Evolutionary conservation across 2,113 vertebrate genomes (phyloP).

Genomic region (Microtus montanus): DNA sequence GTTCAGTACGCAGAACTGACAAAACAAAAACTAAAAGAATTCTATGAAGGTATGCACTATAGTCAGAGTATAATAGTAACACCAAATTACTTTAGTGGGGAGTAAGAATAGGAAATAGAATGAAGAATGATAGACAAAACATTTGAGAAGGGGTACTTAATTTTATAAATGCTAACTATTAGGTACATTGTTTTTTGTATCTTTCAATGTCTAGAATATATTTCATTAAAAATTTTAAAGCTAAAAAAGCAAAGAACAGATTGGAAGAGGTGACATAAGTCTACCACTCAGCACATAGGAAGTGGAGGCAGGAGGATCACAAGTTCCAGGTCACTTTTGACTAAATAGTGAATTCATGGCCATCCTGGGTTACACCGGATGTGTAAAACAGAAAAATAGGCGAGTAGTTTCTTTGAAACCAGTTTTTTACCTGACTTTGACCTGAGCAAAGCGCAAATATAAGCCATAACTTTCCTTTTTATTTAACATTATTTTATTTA

Average conservation of each 20-base stretch:
- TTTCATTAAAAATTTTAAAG: neutral
- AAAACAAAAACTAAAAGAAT: neutral
- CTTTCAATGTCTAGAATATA: neutral
- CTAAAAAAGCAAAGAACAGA: neutral
- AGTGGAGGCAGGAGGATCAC: neutral
- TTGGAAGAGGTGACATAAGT: neutral
- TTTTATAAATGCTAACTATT: neutral
- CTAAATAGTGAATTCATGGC: neutral
- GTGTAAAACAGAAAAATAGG: neutral
- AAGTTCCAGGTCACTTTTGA: neutral
- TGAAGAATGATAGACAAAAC: neutral
- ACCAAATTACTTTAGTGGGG: neutral
- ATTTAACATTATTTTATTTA: slow-evolving; percentile 30
- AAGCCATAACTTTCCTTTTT: slow-evolving; percentile 59
- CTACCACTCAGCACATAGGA: neutral
- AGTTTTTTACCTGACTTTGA: slow-evolving; percentile 1
- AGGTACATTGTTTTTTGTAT: neutral
- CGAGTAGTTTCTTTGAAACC: neutral
- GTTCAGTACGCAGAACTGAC: neutral
- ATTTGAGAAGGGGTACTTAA: neutral
- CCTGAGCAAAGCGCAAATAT: slow-evolving; percentile 52
- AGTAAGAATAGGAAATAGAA: neutral
- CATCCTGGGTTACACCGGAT: neutral
- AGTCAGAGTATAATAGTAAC: slow-evolving; percentile 5
- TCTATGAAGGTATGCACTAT: neutral